Evolutionary conservation across 2,113 vertebrate genomes (phyloP), one percentile per base, ranked within the genome.

Genomic region (Axis porcinus): DNA sequence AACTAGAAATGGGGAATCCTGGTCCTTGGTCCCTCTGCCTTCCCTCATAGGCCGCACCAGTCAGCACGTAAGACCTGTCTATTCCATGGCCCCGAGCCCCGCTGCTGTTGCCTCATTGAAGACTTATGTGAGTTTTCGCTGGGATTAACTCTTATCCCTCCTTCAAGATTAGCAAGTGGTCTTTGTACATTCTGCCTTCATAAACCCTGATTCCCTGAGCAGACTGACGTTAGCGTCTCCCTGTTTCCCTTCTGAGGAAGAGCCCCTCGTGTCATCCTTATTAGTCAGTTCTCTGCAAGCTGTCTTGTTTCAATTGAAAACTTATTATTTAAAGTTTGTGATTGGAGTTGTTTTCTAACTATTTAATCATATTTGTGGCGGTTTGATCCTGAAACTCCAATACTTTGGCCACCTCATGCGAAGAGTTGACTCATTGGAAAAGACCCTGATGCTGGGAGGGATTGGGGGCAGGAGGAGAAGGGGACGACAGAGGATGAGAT

Each of bases 71-170:
- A 70, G 43, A 27, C 27, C 52, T 30, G 10, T 28, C 19, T 9
- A 5, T 62, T 40, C n/a, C 2, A 0, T 1, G 17, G 52, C 14
- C 30, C 55, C 12, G 27, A 0, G 2, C 30, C 55, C 64, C 28
- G 14, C 8, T 13, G 50, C 83, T 86, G 0, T 50, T 90, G 43
- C 30, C 23, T 82, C n/a, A 7, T 40, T 76, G 36, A 89, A 62
- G 60, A 58, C 28, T 54, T 58, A 40, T 14, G 0, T 52, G 27
- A 25, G 11, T 92, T 85, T 84, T 94, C 27, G 1, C 45, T 76
- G 52, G 47, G 40, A 92, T 74, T 33, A 33, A 33, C 52, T 76
- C 27, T n/a, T 16, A 0, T 19, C 86, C 58, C 30, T 82, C 33
- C 25, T 76, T 82, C 58, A 52, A 30, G 64, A 52, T 58, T 2